Conservation (phyloP, 2,797 vertebrate species). For the Ctenochaetus hawaiiensis region DNA sequence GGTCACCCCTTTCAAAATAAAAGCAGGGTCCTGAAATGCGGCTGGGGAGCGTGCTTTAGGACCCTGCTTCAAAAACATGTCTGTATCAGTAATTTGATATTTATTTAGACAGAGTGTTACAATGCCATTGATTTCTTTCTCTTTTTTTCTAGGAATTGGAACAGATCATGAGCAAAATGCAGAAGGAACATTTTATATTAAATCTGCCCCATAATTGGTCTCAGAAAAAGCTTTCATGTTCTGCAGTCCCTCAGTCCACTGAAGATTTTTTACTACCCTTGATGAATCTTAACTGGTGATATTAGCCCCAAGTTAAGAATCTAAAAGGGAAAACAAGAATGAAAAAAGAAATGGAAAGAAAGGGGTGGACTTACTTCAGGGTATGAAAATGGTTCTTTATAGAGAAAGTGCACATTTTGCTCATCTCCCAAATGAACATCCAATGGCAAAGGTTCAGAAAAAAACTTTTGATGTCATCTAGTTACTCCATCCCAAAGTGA, state of each 20-base stretch:
- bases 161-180: conserved; percentile 18
- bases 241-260: conserved; percentile 28
- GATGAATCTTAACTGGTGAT: conserved; percentile 47
- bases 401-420: conserved; percentile 31
- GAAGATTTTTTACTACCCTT: conserved; percentile 36
- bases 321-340: conserved; percentile 44
- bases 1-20: conserved; percentile 56
- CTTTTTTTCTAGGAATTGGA: conserved; percentile 32
- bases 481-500: conserved; percentile 33
- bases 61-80: conserved; percentile 42
- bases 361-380: conserved; percentile 22
- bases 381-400: conserved; percentile 28
- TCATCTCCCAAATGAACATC: conserved; percentile 48
- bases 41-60: conserved; percentile 49
- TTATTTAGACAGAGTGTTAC: conserved; percentile 6
- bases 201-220: conserved; percentile 46
- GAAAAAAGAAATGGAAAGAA: conserved; percentile 32
- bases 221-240: conserved; percentile 53
- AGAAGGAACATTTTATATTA: conserved; percentile 34
- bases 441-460: conserved; percentile 47
- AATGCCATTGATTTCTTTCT: conserved; percentile 12
- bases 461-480: conserved; percentile 51
- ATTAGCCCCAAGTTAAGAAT: conserved; percentile 47
- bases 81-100: conserved; percentile 37
- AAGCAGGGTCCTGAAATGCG: conserved; percentile 37